phyloP scores from a whole-genome alignment of 2,113 vertebrate genomes.

The Tinamus guttatus region DNA sequence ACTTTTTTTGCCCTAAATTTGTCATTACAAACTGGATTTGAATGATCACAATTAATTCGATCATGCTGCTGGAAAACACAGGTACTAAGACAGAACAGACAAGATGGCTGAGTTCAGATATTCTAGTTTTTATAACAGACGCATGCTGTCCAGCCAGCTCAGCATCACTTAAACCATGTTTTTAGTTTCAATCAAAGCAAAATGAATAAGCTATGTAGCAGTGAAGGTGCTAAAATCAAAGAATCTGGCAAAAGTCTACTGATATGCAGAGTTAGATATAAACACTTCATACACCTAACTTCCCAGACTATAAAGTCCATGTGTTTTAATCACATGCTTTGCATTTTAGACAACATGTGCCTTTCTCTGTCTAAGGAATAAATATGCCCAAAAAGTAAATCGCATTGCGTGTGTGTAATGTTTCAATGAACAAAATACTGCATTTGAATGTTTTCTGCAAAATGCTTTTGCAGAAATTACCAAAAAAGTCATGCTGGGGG shows the following conservation, averaged over 20 bases:
- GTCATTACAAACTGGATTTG: neutral
- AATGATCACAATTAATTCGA: constrained; percentile 11
- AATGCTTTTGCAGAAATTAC: neutral
- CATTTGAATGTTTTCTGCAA: neutral
- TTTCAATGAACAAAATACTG: neutral
- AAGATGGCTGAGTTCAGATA: constrained; percentile 17
- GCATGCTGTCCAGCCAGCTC: constrained; percentile 48
- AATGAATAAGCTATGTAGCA: too few species aligned
- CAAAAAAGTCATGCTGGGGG: neutral
- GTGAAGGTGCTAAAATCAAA: constrained; percentile 26
- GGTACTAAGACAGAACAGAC: constrained; percentile 32
- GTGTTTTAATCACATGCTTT: neutral
- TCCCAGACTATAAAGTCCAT: neutral
- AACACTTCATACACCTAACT: neutral
- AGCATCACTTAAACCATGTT: constrained; percentile 37
- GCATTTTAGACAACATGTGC: neutral
- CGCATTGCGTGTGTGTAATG: neutral
- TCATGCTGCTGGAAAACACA: constrained; percentile 30
- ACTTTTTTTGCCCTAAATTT: neutral
- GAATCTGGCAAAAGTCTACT: neutral
- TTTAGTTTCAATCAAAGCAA: too few species aligned
- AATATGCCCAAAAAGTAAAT: neutral
- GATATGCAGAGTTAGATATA: neutral
- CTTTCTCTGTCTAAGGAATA: neutral
- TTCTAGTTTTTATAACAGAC: constrained; percentile 23